Conservation (phyloP, 2,113 vertebrate genomes). For the Promerops cafer region DNA sequence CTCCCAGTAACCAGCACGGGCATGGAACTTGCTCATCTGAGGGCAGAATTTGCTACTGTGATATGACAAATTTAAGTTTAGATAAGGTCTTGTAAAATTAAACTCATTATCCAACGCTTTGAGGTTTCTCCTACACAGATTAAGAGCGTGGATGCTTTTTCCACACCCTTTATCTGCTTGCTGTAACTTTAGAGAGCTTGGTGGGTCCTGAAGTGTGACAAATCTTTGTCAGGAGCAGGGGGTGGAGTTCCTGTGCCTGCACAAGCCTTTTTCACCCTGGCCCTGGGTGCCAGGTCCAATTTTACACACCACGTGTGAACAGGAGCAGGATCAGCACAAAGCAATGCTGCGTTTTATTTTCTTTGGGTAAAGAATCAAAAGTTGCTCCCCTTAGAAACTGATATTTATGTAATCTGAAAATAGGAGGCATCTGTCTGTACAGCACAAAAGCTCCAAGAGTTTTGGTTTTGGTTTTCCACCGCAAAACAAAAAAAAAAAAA, state of each 20-base stretch:
- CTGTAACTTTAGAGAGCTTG: neutral
- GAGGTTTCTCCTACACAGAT: neutral
- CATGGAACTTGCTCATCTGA: neutral
- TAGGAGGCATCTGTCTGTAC: neutral
- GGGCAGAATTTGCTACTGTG: neutral
- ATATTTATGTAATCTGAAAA: neutral
- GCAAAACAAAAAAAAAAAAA: neutral
- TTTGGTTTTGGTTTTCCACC: neutral
- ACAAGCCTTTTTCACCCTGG: fast-evolving
- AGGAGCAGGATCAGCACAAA: neutral
- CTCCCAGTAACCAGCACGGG: neutral
- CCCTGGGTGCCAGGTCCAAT: neutral
- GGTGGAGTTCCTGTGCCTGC: neutral
- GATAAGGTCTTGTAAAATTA: fast-evolving
- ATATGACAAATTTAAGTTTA: neutral
- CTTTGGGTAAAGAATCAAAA: neutral
- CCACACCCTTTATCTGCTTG: neutral
- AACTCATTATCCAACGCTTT: fast-evolving
- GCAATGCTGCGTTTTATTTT: neutral
- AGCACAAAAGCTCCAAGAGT: neutral
- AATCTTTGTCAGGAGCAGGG: neutral
- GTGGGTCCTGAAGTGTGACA: neutral
- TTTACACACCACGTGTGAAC: neutral
- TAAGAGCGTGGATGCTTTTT: fast-evolving
- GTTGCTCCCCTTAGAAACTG: neutral